Conservation (phyloP, 2,113 vertebrate genomes). For the Drymodes brunneopygia region DNA sequence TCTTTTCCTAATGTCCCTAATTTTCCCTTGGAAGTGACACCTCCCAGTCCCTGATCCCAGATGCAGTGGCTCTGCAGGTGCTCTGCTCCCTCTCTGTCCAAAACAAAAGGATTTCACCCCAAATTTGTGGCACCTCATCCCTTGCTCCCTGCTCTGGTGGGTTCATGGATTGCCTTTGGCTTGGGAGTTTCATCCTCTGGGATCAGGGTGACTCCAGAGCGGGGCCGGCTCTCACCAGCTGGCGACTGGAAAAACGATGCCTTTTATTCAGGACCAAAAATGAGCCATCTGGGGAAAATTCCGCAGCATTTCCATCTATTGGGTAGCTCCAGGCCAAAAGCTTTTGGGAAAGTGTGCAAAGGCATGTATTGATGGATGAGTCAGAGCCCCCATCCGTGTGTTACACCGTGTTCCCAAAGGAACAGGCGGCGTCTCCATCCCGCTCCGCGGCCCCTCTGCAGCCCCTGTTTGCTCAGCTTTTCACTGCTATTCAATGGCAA, state of each 20-base stretch:
- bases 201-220: not conserved
- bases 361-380: not conserved
- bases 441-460: fast-evolving
- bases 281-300: not conserved
- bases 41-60: not conserved
- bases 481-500: not conserved
- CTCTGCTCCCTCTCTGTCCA: not conserved
- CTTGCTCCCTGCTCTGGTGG: not conserved
- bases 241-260: not conserved
- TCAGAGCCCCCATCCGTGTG: not conserved
- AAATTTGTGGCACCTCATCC: fast-evolving
- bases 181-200: fast-evolving
- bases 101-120: not conserved
- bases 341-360: not conserved
- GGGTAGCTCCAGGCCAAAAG: not conserved
- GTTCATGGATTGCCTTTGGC: fast-evolving
- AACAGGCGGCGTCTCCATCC: not conserved
- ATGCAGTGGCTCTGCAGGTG: not conserved
- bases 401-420: not conserved
- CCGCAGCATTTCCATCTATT: not conserved
- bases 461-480: not conserved
- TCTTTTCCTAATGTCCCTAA: not conserved
- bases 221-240: not conserved
- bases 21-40: not conserved
- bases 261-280: not conserved